Evolutionary conservation across 2,797 vertebrate species (phyloP).

Genomic region (Poecilia velifera): DNA sequence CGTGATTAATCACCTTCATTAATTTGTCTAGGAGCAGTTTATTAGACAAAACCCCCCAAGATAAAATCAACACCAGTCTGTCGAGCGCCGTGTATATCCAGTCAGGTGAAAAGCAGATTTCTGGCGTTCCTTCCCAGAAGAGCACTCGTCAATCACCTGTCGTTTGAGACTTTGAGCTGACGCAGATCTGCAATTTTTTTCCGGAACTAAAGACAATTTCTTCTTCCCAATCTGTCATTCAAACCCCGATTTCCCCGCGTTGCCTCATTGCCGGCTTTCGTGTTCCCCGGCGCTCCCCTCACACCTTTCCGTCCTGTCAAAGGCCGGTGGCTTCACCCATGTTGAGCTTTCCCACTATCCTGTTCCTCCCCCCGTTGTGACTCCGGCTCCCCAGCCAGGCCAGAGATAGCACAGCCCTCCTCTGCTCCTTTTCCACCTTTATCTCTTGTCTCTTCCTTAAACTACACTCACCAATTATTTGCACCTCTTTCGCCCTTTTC

Average conservation of each 20-base stretch:
- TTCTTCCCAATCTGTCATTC: background rate
- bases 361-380: conserved; percentile 22
- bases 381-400: conserved; percentile 28
- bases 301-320: conserved; percentile 36
- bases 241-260: background rate
- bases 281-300: background rate
- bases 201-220: background rate
- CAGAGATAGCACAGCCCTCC: conserved; percentile 25
- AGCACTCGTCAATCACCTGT: conserved; percentile 29
- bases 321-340: conserved; percentile 39
- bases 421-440: conserved; percentile 51
- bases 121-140: conserved; percentile 18
- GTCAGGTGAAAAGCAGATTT: conserved; percentile 19
- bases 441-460: conserved; percentile 55
- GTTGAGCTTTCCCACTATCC: conserved; percentile 26
- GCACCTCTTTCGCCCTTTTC: conserved; percentile 37
- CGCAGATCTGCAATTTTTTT: background rate
- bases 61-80: background rate
- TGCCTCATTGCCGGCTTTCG: background rate
- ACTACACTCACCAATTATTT: conserved; percentile 55
- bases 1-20: background rate
- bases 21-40: background rate
- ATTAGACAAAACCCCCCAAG: background rate
- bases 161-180: conserved; percentile 8
- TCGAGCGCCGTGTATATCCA: background rate